A percentile compares a stretch with the other conserved stretches of the same genome.
Evolutionary conservation across 2,888 invertebrate genomes (phyloP).

Genomic region (Archaeoteleia sp.): DNA sequence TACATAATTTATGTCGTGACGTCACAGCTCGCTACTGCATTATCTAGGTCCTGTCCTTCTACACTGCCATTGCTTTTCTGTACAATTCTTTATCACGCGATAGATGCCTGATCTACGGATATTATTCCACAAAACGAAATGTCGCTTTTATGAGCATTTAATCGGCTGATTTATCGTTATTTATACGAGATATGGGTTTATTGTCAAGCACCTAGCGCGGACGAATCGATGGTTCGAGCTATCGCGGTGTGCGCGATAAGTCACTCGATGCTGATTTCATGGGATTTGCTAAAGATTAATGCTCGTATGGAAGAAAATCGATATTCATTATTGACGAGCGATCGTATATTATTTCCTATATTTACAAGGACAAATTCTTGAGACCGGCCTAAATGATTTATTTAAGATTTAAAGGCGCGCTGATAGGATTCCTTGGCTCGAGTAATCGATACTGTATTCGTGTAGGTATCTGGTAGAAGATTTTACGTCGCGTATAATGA

Average conservation of each 20-base stretch:
- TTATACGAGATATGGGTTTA: conserved; percentile 49
- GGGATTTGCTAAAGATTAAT: conserved; percentile 52
- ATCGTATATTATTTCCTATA: conserved; percentile 38
- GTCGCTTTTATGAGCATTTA: conserved; percentile 48
- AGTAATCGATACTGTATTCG: no score
- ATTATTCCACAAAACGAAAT: conserved; percentile 33
- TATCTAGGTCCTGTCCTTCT: conserved; percentile 4
- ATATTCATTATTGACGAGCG: conserved; percentile 52
- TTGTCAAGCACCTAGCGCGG: conserved; percentile 31
- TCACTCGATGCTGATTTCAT: conserved; percentile 50
- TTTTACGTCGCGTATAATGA: no score
- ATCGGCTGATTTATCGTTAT: conserved; percentile 52
- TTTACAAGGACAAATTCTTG: conserved; percentile 52
- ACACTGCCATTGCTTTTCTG: no score
- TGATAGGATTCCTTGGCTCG: no score
- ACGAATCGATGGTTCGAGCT: conserved; percentile 39
- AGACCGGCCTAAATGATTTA: conserved; percentile 38
- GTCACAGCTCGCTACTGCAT: conserved; percentile 3
- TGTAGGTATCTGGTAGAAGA: no score
- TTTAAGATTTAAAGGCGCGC: conserved; percentile 25
- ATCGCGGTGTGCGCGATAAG: conserved; percentile 47
- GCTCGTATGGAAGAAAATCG: conserved; percentile 39
- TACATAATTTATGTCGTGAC: conserved; percentile 36
- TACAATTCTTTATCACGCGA: not conserved
- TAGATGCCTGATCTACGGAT: conserved; percentile 1